A percentile compares a stretch with the other conserved stretches of the same genome.
Evolutionary conservation across 2,797 vertebrate species (phyloP).

Genomic region (Oophaga sylvatica): DNA sequence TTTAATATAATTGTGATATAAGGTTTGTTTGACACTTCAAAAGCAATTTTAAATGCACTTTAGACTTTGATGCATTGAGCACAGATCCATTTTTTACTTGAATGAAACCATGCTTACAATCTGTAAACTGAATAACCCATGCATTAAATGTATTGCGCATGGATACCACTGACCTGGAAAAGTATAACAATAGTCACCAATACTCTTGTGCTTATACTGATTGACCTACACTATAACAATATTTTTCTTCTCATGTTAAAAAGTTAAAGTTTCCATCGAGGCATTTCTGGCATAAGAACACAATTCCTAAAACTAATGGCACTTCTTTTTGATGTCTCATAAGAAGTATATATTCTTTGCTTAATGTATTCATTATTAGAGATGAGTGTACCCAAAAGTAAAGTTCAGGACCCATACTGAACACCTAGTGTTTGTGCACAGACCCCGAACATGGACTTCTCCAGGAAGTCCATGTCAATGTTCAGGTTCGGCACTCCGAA

Average conservation of each 20-base stretch:
- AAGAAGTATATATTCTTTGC: no score
- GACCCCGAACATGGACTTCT: no score
- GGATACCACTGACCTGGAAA: not conserved
- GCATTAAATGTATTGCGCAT: not conserved
- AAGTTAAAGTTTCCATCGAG: not conserved
- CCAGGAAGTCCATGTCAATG: no score
- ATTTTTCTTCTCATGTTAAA: not conserved
- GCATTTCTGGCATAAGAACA: not conserved
- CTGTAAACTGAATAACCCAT: conserved; percentile 12
- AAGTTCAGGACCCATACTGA: no score
- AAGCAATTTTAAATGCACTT: not conserved
- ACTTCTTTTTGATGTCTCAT: no score
- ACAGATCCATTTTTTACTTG: conserved; percentile 2
- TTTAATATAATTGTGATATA: not conserved
- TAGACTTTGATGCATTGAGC: not conserved
- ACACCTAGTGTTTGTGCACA: no score
- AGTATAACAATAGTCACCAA: not conserved
- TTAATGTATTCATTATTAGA: no score
- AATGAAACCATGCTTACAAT: not conserved
- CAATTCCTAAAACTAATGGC: not conserved
- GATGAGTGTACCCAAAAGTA: no score
- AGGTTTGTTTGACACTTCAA: not conserved
- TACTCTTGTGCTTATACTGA: not conserved
- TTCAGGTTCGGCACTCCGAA: no score
- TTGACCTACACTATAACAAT: not conserved